Evolutionary conservation across 2,113 vertebrate genomes (phyloP).

Genomic region (Gadus macrocephalus): DNA sequence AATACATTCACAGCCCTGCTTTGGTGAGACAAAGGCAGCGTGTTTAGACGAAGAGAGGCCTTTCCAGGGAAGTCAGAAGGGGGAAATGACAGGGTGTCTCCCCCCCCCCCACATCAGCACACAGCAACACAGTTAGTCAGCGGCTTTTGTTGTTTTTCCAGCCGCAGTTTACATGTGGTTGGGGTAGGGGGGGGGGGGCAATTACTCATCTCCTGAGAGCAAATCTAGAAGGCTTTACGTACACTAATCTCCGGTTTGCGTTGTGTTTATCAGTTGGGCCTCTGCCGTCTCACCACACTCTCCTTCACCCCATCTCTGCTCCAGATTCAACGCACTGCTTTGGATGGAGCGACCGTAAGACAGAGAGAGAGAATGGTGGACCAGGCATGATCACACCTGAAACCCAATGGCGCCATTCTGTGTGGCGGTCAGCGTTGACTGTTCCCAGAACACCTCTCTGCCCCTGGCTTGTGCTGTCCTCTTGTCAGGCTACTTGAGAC

Average conservation of each 20-base stretch:
- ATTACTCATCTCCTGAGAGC: slow-evolving; percentile 62
- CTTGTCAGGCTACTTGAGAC: no score
- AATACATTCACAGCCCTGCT: background rate
- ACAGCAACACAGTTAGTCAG: slow-evolving; percentile 62
- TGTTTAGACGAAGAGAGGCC: slow-evolving; percentile 57
- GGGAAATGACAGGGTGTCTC: slow-evolving; percentile 53
- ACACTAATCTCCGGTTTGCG: slow-evolving; percentile 26
- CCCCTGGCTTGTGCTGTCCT: no score
- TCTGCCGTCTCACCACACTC: slow-evolving; percentile 52
- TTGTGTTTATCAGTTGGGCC: slow-evolving; percentile 66
- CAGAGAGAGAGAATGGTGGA: slow-evolving; percentile 10
- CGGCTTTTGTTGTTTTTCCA: slow-evolving; percentile 67
- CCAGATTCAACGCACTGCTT: slow-evolving; percentile 20
- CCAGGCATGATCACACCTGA: slow-evolving; percentile 49
- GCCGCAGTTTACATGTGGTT: slow-evolving; percentile 67
- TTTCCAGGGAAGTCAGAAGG: slow-evolving; percentile 32
- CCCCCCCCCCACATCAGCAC: slow-evolving; percentile 39
- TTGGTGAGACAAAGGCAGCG: slow-evolving; percentile 32
- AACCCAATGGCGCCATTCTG: slow-evolving; percentile 42
- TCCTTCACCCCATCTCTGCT: slow-evolving; percentile 3
- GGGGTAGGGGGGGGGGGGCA: slow-evolving; percentile 17
- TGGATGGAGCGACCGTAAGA: slow-evolving; percentile 29
- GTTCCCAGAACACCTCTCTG: slow-evolving; percentile 43
- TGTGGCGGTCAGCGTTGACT: slow-evolving; percentile 53
- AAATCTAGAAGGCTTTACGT: slow-evolving; percentile 42